phyloP scores from a whole-genome alignment of 2,888 invertebrate species.

The Acronicta aceris region DNA sequence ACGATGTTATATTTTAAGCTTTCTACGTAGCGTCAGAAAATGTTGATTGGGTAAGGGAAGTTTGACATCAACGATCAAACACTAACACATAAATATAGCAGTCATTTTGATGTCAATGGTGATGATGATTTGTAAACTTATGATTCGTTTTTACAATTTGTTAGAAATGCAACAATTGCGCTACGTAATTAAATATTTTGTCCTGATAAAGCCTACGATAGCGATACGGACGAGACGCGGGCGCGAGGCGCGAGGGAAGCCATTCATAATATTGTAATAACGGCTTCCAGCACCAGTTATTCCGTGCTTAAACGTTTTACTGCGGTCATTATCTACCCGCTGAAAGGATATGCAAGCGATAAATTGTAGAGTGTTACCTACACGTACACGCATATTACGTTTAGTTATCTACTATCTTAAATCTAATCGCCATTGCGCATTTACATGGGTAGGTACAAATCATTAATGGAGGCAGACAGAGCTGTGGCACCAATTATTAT shows the following conservation, averaged over 20 bases:
- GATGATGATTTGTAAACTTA: no score
- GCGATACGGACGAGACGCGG: slow-evolving; percentile 47
- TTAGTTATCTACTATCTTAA: slow-evolving; percentile 47
- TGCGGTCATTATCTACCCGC: slow-evolving; percentile 89
- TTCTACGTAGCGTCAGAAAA: no score
- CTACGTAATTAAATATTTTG: slow-evolving; percentile 8
- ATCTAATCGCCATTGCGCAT: slow-evolving; percentile 48
- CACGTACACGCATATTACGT: slow-evolving; percentile 74
- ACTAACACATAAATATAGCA: no score
- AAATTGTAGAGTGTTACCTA: slow-evolving; percentile 83
- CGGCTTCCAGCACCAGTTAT: slow-evolving; percentile 87
- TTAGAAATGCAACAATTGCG: no score
- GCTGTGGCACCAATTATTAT: no score
- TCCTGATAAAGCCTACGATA: slow-evolving; percentile 52
- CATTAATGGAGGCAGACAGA: background rate
- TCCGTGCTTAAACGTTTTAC: slow-evolving; percentile 89
- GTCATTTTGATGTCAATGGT: no score
- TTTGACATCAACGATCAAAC: no score
- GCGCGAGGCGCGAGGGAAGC: slow-evolving; percentile 76
- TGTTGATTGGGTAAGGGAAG: no score
- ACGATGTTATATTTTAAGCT: no score
- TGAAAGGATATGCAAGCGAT: slow-evolving; percentile 89
- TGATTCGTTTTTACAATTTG: no score
- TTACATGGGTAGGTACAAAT: slow-evolving; percentile 23
- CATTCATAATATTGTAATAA: slow-evolving; percentile 89